A percentile compares a stretch with the other conserved stretches of the same genome.
Evolutionary conservation across 2,113 vertebrate species (phyloP).

Genomic region (Anhinga anhinga): DNA sequence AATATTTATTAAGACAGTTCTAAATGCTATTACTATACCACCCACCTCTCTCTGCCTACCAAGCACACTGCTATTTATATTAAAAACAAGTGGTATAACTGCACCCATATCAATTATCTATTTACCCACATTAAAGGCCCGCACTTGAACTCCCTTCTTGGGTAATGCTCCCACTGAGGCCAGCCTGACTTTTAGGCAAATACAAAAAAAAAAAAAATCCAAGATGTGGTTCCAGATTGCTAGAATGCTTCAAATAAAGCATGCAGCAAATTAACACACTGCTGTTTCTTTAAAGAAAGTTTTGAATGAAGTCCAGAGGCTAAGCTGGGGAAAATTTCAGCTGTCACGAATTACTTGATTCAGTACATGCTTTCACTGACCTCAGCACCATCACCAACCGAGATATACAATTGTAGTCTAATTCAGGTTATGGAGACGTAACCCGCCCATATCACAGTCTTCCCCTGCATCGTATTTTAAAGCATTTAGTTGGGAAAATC

Average conservation of each 20-base stretch:
- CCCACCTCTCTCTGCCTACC: not conserved
- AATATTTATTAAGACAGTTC: not conserved
- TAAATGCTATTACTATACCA: not conserved
- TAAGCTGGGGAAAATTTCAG: not conserved
- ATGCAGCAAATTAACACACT: not conserved
- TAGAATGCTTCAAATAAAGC: not conserved
- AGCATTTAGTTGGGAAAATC: not conserved
- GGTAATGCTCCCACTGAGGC: not conserved
- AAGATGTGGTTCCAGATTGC: not conserved
- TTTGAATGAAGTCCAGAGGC: slow-evolving; percentile 20
- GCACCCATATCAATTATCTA: slow-evolving; percentile 29
- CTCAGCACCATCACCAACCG: not conserved
- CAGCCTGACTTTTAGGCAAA: not conserved
- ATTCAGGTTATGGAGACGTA: not conserved
- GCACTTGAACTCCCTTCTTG: not conserved
- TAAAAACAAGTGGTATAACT: slow-evolving; percentile 40
- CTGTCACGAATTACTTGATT: slow-evolving; percentile 35
- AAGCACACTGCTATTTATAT: slow-evolving; percentile 7
- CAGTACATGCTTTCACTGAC: not conserved
- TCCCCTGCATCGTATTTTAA: not conserved
- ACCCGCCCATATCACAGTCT: not conserved
- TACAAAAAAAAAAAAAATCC: not conserved
- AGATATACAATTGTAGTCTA: not conserved
- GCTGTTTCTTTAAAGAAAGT: not conserved
- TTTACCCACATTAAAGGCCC: slow-evolving; percentile 48